Conservation (phyloP, 2,797 vertebrate genomes). For the Allobates femoralis region DNA sequence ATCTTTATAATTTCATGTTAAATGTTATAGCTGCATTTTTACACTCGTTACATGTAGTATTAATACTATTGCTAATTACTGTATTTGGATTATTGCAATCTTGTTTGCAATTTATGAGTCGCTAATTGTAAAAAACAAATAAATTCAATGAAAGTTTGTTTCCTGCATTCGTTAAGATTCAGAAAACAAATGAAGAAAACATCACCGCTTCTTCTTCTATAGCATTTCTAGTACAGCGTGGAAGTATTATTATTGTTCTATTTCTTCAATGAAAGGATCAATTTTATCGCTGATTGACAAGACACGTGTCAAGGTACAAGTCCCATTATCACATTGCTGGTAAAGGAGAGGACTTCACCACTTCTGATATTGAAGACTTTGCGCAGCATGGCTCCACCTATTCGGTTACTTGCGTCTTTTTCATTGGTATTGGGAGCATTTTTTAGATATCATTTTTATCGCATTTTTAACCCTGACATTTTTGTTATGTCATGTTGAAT, state of each 20-base stretch:
- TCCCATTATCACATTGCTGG: not conserved
- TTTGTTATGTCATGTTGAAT: too few species aligned
- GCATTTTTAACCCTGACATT: too few species aligned
- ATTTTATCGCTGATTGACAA: not conserved
- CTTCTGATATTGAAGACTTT: too few species aligned
- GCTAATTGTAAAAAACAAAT: too few species aligned
- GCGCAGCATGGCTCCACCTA: too few species aligned
- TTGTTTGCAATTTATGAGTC: not conserved
- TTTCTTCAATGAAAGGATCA: not conserved
- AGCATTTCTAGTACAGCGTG: not conserved
- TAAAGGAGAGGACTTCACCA: too few species aligned
- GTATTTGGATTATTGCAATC: not conserved
- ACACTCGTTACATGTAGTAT: not conserved
- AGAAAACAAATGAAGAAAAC: too few species aligned
- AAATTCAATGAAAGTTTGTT: too few species aligned
- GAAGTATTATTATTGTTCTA: not conserved
- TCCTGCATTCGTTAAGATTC: too few species aligned
- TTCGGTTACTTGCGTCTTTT: too few species aligned
- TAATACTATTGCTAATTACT: not conserved
- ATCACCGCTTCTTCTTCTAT: not conserved
- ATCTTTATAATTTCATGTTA: not conserved
- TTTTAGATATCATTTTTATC: too few species aligned
- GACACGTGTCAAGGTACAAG: not conserved
- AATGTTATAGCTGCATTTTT: not conserved
- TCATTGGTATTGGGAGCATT: too few species aligned